Base-by-base conservation (phyloP, 2,113 vertebrate species). In the Oostethus manadensis region DNA sequence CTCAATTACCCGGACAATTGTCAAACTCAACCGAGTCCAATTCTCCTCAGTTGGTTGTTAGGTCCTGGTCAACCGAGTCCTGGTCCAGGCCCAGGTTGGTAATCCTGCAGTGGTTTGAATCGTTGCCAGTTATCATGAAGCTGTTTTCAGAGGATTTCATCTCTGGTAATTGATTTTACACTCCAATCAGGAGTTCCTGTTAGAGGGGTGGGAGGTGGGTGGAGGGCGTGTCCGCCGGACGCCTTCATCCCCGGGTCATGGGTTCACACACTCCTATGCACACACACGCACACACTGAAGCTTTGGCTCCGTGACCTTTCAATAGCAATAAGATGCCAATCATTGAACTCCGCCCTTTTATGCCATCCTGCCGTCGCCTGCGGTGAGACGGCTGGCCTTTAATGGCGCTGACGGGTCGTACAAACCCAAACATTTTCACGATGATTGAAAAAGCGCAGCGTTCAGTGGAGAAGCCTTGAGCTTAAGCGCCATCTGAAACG, bases 61-160 rank as follows among this genome's bases (percentile, higher is more conserved):
- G n/a, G n/a, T n/a, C n/a, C n/a, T n/a, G n/a, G n/a, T n/a, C n/a
- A n/a, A n/a, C n/a, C n/a, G n/a, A n/a, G n/a, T n/a, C n/a, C n/a
- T n/a, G n/a, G n/a, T n/a, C n/a, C n/a, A n/a, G n/a, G n/a, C n/a
- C n/a, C n/a, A n/a, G n/a, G n/a, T n/a, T n/a, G n/a, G n/a, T n/a
- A n/a, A n/a, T n/a, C n/a, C n/a, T n/a, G n/a, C 77, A 82, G 76
- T 64, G 69, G 58, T 77, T 84, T 80, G 70, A 75, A 86, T 82
- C 76, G 64, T 66, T 70, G 71, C 56, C 73, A 80, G 85, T 88
- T 81, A 78, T 78, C 71, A 78, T 86, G 78, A 76, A 69, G 55
- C 50, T 58, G 58, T 81, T 87, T 87, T 85, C 58, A 56, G 78
- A 82, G 81, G 87, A 82, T 83, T 79, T 81, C 66, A 84, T 87